Conservation (phyloP, 1,140 invertebrate species). For the Anastatus disparis region DNA sequence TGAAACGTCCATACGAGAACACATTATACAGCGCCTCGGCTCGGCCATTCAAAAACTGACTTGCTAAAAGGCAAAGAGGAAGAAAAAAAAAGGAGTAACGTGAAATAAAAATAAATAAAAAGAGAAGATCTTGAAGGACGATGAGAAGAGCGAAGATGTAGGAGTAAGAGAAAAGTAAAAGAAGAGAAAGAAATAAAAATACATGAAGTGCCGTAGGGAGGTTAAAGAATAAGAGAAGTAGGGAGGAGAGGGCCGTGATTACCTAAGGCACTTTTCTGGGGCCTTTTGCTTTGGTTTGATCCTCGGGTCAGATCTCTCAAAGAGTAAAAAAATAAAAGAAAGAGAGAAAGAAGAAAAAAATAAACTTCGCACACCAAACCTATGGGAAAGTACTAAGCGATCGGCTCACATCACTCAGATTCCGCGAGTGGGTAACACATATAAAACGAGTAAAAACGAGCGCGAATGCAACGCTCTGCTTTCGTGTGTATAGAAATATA, state of each 20-base stretch:
- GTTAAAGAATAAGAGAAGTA: conserved; percentile 12
- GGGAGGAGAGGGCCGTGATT: conserved; percentile 60
- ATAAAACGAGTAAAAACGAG: too few relatives aligned
- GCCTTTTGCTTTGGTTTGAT: conserved; percentile 50
- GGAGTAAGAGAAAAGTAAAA: conserved; percentile 23
- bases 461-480: too few relatives aligned
- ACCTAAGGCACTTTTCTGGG: conserved; percentile 61
- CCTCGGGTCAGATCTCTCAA: conserved; percentile 66
- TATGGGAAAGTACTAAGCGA: conserved; percentile 67
- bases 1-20: too few relatives aligned
- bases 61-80: too few relatives aligned
- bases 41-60: too few relatives aligned
- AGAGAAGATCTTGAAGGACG: conserved; percentile 7
- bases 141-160: neutral
- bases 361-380: conserved; percentile 48
- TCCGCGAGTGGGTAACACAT: too few relatives aligned
- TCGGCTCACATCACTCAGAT: conserved; percentile 67
- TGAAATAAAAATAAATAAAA: too few relatives aligned
- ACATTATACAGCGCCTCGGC: too few relatives aligned
- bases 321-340: too few relatives aligned
- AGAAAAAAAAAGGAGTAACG: neutral
- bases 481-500: too few relatives aligned
- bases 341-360: too few relatives aligned
- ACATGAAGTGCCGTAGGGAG: conserved; percentile 43
- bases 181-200: conserved; percentile 44